A percentile compares a stretch with the other conserved stretches of the same genome.
phyloP scores from a whole-genome alignment of 2,113 vertebrate species.

The Eleginops maclovinus region DNA sequence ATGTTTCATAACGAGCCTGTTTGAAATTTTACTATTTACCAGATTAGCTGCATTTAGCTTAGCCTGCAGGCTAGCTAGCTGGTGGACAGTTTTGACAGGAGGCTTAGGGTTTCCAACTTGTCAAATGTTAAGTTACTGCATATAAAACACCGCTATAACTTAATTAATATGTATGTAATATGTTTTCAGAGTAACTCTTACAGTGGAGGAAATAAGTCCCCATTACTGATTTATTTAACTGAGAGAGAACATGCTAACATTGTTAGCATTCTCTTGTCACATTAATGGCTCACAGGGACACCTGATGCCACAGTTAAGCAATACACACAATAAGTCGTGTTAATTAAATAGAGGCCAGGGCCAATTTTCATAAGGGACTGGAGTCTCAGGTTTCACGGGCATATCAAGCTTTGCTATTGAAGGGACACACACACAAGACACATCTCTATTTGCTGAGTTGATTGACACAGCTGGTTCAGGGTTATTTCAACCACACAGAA shows the following conservation, averaged over 20 bases:
- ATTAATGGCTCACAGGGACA: constrained; percentile 52
- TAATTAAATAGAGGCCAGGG: constrained; percentile 64
- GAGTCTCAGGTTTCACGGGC: constrained; percentile 68
- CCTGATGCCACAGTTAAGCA: constrained; percentile 58
- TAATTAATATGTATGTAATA: constrained; percentile 8
- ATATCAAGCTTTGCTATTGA: constrained; percentile 31
- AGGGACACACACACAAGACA: constrained; percentile 18
- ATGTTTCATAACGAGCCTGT: constrained; percentile 37
- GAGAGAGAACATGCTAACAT: constrained; percentile 23
- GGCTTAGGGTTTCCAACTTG: neutral
- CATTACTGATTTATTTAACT: constrained; percentile 16
- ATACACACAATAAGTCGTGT: constrained; percentile 68
- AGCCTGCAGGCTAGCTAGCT: constrained; percentile 35
- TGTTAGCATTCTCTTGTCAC: constrained; percentile 35
- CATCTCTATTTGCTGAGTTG: neutral
- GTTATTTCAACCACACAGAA: constrained; percentile 49
- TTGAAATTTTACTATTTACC: constrained; percentile 37
- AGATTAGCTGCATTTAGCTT: constrained; percentile 53
- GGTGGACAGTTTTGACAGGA: neutral
- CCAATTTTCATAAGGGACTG: constrained; percentile 54
- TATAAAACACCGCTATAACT: neutral
- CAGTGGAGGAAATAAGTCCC: neutral
- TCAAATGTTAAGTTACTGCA: neutral
- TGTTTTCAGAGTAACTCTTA: neutral
- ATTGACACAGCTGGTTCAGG: constrained; percentile 46